Conservation (phyloP, 2,797 vertebrate genomes). For the Bovichtus diacanthus region DNA sequence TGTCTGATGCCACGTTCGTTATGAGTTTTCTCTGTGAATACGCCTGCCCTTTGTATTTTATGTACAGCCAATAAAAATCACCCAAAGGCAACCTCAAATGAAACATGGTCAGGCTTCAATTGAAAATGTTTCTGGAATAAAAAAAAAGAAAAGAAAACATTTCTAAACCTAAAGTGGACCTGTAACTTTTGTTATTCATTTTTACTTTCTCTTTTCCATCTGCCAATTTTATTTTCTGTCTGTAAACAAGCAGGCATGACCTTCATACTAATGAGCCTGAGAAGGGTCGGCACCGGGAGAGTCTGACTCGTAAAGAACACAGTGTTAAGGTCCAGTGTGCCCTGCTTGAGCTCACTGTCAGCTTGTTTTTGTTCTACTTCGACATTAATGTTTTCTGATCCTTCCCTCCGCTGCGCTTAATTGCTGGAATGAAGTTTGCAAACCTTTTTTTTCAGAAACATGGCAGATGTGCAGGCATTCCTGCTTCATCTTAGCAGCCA, state of each 20-base stretch:
- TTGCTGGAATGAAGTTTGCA: slow-evolving; percentile 16
- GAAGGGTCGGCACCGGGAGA: neutral
- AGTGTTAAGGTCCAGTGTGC: neutral
- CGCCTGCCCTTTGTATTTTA: neutral
- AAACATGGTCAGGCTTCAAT: neutral
- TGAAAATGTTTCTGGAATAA: neutral
- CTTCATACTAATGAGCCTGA: neutral
- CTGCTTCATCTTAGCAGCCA: slow-evolving; percentile 1
- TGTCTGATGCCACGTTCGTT: neutral
- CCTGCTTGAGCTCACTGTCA: neutral
- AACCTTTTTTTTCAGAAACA: slow-evolving; percentile 12
- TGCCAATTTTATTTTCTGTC: neutral
- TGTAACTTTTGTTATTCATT: neutral
- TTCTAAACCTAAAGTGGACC: neutral
- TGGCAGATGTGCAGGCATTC: slow-evolving; percentile 37
- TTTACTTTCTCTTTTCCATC: slow-evolving; percentile 1
- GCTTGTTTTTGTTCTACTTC: slow-evolving; percentile 18
- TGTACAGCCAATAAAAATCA: neutral
- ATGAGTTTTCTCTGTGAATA: neutral
- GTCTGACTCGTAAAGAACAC: neutral
- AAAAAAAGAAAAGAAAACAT: neutral
- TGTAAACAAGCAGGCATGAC: neutral
- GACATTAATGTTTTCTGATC: slow-evolving; percentile 7
- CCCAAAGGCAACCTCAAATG: neutral
- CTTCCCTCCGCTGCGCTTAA: neutral